These are phyloP conservation scores for Mionectes macconnelli DNA, from an alignment of 2,113 vertebrate species.

Conservation along the genomic window DNA sequence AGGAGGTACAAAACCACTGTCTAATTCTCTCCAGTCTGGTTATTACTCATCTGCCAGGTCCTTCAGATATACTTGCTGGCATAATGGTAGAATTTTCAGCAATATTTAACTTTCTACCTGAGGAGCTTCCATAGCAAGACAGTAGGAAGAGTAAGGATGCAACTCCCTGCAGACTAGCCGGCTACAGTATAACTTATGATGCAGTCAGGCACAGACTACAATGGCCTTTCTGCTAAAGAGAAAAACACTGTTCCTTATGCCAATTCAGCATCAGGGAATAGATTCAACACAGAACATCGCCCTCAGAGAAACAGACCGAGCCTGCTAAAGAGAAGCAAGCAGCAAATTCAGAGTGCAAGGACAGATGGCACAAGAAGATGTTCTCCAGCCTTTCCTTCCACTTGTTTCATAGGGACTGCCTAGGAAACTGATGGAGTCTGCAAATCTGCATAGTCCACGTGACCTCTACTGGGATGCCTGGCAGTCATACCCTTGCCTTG, in stretches of 20 bases:
- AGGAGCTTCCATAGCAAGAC: background rate
- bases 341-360: background rate
- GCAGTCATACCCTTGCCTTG: background rate
- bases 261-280: background rate
- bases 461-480: background rate
- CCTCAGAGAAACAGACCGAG: background rate
- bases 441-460: background rate
- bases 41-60: background rate
- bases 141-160: background rate
- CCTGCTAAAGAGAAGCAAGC: background rate
- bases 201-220: background rate
- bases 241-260: background rate
- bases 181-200: background rate
- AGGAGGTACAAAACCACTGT: background rate
- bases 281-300: background rate
- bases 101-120: background rate
- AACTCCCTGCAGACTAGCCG: background rate
- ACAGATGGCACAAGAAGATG: background rate
- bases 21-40: background rate
- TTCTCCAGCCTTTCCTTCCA: background rate
- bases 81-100: background rate
- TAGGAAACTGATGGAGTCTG: background rate
- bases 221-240: background rate
- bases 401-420: background rate
- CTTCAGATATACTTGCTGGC: background rate